phyloP scores from a whole-genome alignment of 2,888 invertebrate genomes.

The Drosophila mercatorum region DNA sequence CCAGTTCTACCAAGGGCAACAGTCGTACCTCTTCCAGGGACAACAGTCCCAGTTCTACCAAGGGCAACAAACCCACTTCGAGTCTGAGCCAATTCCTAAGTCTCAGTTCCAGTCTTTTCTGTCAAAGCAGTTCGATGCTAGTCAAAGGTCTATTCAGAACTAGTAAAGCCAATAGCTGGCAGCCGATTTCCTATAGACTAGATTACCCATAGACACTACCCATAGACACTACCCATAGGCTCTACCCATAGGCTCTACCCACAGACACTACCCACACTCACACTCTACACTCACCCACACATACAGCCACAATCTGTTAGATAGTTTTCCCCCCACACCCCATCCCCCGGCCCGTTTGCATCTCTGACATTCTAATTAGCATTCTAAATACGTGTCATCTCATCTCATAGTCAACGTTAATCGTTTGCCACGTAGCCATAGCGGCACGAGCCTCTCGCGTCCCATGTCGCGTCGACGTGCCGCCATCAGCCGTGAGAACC shows the following conservation, averaged over 20 bases:
- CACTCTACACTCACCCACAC: background rate
- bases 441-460: conserved; percentile 19
- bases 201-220: background rate
- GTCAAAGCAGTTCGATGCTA: background rate
- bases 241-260: too few relatives aligned
- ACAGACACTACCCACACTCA: background rate
- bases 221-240: background rate
- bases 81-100: too few relatives aligned
- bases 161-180: too few relatives aligned
- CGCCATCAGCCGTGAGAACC: conserved; percentile 38
- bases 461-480: conserved; percentile 27
- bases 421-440: conserved; percentile 51
- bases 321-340: too few relatives aligned
- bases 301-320: background rate
- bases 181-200: background rate
- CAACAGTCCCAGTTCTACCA: too few relatives aligned
- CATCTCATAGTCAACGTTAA: conserved; percentile 62
- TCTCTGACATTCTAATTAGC: conserved; percentile 70
- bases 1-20: too few relatives aligned
- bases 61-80: too few relatives aligned
- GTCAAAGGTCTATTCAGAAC: background rate
- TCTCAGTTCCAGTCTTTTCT: background rate
- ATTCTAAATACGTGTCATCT: conserved; percentile 63
- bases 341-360: conserved; percentile 48
- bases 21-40: too few relatives aligned